These are phyloP conservation scores for Trinectes maculatus DNA, from an alignment of 2,113 vertebrate species.

Conservation along the genomic window DNA sequence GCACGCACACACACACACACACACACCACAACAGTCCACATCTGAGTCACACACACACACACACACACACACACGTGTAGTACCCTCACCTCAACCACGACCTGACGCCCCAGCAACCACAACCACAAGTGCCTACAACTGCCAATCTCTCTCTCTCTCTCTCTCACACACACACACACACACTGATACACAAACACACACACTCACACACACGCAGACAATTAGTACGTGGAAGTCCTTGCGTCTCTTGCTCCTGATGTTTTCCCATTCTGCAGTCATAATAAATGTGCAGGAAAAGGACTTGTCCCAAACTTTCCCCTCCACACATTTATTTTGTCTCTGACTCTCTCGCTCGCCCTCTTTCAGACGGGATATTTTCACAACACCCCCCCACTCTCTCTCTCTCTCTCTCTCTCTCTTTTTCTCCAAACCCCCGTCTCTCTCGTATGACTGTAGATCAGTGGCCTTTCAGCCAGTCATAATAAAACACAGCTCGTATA, in stretches of 20 bases:
- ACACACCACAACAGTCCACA: neutral
- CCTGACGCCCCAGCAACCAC: constrained; percentile 68
- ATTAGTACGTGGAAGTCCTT: constrained; percentile 29
- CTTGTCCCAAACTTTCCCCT: constrained; percentile 28
- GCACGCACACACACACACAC: constrained; percentile 21
- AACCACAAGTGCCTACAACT: constrained; percentile 74
- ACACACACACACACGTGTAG: constrained; percentile 1
- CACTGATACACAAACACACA: constrained; percentile 9
- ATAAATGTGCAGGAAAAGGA: constrained; percentile 19
- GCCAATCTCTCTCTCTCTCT: constrained; percentile 50
- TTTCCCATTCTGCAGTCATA: constrained; percentile 56
- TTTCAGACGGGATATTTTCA: constrained; percentile 71
- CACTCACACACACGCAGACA: constrained; percentile 23
- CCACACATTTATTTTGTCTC: constrained; percentile 56
- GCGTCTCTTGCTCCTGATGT: constrained; percentile 42
- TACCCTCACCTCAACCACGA: constrained; percentile 65
- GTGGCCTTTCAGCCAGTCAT: constrained; percentile 68
- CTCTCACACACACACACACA: constrained; percentile 13
- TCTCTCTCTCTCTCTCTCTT: constrained; percentile 4
- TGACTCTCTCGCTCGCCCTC: constrained; percentile 8
- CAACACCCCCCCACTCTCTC: constrained; percentile 16
- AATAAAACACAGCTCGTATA: constrained; percentile 73
- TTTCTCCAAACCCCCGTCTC: constrained; percentile 45
- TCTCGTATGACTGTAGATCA: constrained; percentile 63
- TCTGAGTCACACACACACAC: neutral